Conservation (phyloP, 2,797 vertebrate genomes). For the Chaunax sp. region DNA sequence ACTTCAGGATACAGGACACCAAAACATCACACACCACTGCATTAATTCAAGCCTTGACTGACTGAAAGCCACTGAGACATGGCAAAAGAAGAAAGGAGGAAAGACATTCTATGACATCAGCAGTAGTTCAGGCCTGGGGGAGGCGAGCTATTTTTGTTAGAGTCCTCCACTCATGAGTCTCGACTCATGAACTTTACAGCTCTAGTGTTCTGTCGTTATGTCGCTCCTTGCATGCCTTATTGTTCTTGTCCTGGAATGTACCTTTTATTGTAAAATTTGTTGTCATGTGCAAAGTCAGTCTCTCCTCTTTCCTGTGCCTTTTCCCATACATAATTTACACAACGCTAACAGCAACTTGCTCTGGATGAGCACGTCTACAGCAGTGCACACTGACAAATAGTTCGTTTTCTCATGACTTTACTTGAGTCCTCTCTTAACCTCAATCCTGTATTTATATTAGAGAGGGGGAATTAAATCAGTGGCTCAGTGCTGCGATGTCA, state of each 20-base stretch:
- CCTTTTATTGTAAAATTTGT: conserved; percentile 29
- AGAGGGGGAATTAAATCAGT: not conserved
- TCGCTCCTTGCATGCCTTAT: conserved; percentile 8
- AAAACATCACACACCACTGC: conserved; percentile 16
- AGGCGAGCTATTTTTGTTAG: conserved; percentile 62
- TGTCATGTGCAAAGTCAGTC: conserved; percentile 2
- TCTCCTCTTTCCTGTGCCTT: conserved; percentile 13
- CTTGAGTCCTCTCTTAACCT: conserved; percentile 26
- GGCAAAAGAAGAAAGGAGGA: conserved; percentile 18
- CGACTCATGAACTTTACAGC: conserved; percentile 47
- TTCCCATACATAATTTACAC: conserved; percentile 56
- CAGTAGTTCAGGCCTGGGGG: conserved; percentile 48
- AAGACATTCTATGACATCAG: conserved; percentile 62
- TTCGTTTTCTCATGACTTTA: not conserved
- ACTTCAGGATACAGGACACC: not conserved
- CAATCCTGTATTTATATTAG: conserved; percentile 9
- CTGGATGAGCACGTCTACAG: conserved; percentile 24
- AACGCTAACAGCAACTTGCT: conserved; percentile 44
- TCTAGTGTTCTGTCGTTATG: conserved; percentile 1
- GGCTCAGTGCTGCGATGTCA: conserved; percentile 10
- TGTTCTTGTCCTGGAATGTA: conserved; percentile 3
- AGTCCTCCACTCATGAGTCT: conserved; percentile 34
- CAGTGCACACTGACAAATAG: not conserved
- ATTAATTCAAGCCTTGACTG: conserved; percentile 18
- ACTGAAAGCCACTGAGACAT: conserved; percentile 31